Conservation (phyloP, 2,797 vertebrate genomes). For the Clarias fuscus region DNA sequence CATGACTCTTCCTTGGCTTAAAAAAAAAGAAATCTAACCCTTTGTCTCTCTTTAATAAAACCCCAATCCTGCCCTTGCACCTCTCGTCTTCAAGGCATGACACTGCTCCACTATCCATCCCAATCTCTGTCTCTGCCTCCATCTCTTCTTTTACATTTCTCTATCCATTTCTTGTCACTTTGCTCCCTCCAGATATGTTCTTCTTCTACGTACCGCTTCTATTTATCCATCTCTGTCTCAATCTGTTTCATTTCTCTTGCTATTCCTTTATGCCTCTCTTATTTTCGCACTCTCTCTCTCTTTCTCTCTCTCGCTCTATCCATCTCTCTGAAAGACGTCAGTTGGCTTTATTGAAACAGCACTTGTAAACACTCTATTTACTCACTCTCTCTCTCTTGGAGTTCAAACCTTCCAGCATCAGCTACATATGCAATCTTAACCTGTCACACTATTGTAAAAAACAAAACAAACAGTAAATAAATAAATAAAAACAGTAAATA, state of each 20-base stretch:
- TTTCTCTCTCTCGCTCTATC: background rate
- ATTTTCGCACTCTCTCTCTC: background rate
- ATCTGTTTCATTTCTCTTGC: background rate
- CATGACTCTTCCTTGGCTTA: background rate
- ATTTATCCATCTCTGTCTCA: background rate
- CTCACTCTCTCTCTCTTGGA: background rate
- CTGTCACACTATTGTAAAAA: background rate
- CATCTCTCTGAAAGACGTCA: background rate
- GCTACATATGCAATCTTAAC: background rate
- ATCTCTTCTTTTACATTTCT: background rate
- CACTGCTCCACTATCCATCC: background rate
- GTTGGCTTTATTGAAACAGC: conserved; percentile 1
- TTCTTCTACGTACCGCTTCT: background rate
- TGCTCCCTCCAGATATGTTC: background rate
- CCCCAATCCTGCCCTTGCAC: background rate
- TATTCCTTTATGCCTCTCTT: background rate
- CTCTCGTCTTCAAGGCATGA: background rate
- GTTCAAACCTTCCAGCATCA: background rate
- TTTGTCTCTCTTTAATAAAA: background rate
- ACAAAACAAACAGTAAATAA: no score
- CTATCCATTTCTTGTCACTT: background rate
- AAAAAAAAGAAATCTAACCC: background rate
- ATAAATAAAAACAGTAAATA: background rate
- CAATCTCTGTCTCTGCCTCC: background rate
- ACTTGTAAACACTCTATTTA: background rate